Conservation (phyloP, 2,797 vertebrate species). For the Chromobotia macracanthus region DNA sequence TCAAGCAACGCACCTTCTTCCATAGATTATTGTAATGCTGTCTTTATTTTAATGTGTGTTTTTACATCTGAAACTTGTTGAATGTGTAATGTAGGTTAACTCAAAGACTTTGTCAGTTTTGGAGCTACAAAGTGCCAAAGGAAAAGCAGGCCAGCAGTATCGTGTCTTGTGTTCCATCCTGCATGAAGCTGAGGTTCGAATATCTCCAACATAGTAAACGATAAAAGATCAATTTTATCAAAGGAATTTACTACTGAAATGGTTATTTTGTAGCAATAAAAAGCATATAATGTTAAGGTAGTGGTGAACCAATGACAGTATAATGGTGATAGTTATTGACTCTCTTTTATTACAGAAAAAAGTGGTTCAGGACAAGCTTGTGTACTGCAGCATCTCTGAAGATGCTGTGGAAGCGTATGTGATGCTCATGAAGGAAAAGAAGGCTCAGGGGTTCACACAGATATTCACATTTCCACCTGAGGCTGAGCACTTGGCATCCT, state of each 20-base stretch:
- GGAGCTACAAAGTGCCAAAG: constrained; percentile 79
- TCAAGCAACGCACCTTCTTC: neutral
- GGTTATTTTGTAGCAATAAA: neutral
- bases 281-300: neutral
- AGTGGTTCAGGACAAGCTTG: constrained; percentile 58
- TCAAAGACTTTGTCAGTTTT: constrained; percentile 67
- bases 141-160: constrained; percentile 63
- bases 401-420: constrained; percentile 77
- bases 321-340: neutral
- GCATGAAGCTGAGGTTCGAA: constrained; percentile 58
- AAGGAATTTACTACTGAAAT: no score
- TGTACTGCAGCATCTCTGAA: constrained; percentile 71
- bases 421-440: constrained; percentile 65
- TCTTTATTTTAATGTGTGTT: no score
- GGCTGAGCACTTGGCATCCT: constrained; percentile 73
- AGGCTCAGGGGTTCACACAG: constrained; percentile 65
- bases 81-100: constrained; percentile 32
- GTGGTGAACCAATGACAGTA: neutral
- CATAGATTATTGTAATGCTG: neutral
- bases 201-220: neutral
- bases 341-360: constrained; percentile 48
- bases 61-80: neutral
- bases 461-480: constrained; percentile 59
- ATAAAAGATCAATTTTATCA: no score
- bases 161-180: constrained; percentile 68